phyloP scores from a whole-genome alignment of 2,113 vertebrate species.

The Talpa occidentalis region DNA sequence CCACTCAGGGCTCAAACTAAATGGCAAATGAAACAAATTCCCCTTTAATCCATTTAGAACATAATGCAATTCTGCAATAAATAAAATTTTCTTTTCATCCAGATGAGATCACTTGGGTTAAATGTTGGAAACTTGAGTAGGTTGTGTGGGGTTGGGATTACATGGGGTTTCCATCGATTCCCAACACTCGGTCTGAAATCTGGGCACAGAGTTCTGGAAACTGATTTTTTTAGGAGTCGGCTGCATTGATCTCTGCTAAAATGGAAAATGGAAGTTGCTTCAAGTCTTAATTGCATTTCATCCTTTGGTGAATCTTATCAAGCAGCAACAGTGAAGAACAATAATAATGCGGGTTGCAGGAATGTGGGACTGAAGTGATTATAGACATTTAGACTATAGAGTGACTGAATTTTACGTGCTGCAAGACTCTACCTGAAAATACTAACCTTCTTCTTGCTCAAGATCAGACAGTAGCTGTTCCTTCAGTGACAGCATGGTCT shows the following conservation, averaged over 20 bases:
- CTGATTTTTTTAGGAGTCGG: slow-evolving; percentile 26
- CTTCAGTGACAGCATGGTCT: too few species aligned
- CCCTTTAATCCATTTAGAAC: slow-evolving; percentile 30
- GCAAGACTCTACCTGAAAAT: background rate
- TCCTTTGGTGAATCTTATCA: background rate
- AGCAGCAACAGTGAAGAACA: background rate
- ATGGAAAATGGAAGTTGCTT: slow-evolving; percentile 31
- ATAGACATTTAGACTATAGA: background rate
- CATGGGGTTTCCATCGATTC: background rate
- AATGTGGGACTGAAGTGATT: background rate
- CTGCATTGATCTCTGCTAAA: slow-evolving; percentile 32
- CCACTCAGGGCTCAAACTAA: background rate
- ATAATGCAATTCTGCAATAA: slow-evolving; percentile 28
- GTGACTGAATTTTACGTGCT: background rate
- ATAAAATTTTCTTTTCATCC: slow-evolving; percentile 35
- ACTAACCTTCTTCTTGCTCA: background rate
- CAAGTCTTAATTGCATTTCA: background rate
- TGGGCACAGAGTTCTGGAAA: slow-evolving; percentile 58
- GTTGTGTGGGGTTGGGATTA: slow-evolving; percentile 22
- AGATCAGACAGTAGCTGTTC: background rate
- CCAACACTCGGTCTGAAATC: slow-evolving; percentile 17
- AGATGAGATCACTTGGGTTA: slow-evolving; percentile 39
- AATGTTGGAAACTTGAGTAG: slow-evolving; percentile 28
- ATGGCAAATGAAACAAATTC: background rate
- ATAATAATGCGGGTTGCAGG: background rate